Percentiles rank a stretch among this genome's conserved stretches.
Evolutionary conservation across 2,888 invertebrate genomes (phyloP).

Genomic region (Melieria omissa): DNA sequence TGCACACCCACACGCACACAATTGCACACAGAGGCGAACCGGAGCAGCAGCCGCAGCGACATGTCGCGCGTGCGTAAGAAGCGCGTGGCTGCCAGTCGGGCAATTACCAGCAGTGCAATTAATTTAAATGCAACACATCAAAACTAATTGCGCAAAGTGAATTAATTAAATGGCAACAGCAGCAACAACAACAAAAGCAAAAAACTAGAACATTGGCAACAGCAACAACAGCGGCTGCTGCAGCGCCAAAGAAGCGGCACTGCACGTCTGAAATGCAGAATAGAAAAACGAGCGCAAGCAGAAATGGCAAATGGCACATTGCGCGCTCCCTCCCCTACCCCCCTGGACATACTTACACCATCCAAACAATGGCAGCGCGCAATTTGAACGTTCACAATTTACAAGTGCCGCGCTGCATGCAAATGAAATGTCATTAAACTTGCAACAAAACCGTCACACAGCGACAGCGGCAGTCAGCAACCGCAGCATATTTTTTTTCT

Average conservation of each 20-base stretch:
- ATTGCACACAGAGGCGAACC: neutral
- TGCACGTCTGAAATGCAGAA: constrained; percentile 2
- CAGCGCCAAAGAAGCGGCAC: constrained; percentile 6
- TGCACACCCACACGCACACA: neutral
- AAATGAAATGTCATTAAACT: constrained; percentile 27
- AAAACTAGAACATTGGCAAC: neutral
- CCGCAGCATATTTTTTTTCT: neutral
- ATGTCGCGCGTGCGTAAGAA: neutral
- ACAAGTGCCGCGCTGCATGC: constrained; percentile 24
- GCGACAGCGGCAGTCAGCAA: neutral
- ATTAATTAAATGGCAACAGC: constrained; percentile 50
- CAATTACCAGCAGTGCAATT: constrained; percentile 44
- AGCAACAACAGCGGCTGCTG: constrained; percentile 3
- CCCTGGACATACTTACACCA: too few relatives aligned
- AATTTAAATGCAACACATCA: constrained; percentile 58
- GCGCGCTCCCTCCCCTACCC: too few relatives aligned
- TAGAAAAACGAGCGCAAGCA: neutral
- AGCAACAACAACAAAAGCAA: constrained; percentile 12
- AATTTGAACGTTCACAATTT: constrained; percentile 25
- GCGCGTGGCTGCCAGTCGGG: neutral
- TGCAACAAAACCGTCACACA: neutral
- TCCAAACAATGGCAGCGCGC: neutral
- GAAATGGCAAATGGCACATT: too few relatives aligned
- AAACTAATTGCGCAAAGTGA: constrained; percentile 55
- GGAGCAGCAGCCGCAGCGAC: neutral